phyloP scores from a whole-genome alignment of 2,888 invertebrate species.

The Argyresthia albistria region DNA sequence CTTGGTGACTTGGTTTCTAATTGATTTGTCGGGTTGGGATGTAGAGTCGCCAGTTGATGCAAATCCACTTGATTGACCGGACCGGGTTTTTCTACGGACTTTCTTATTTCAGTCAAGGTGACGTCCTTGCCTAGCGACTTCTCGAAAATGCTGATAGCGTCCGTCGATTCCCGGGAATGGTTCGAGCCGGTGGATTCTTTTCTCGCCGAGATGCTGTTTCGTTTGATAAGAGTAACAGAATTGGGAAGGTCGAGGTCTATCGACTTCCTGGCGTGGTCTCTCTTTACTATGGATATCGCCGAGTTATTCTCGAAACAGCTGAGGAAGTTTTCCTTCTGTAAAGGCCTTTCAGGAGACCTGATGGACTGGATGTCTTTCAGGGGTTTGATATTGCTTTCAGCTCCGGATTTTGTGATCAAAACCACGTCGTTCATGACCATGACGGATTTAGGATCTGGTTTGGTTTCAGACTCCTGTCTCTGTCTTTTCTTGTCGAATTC shows the following conservation, averaged over 20 bases:
- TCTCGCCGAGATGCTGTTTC: constrained; percentile 50
- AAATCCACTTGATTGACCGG: constrained; percentile 39
- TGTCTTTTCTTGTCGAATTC: constrained; percentile 64
- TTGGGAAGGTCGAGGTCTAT: constrained; percentile 61
- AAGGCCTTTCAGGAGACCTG: constrained; percentile 50
- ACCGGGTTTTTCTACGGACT: constrained; percentile 51
- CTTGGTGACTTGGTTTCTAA: constrained; percentile 7
- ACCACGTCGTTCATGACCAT: constrained; percentile 66
- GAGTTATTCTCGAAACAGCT: constrained; percentile 69
- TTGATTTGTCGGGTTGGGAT: constrained; percentile 36
- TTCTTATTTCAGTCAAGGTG: constrained; percentile 61
- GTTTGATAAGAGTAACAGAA: constrained; percentile 61
- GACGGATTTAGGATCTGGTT: constrained; percentile 45
- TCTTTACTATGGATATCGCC: constrained; percentile 64
- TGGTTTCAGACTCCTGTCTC: constrained; percentile 50
- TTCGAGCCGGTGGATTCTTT: constrained; percentile 65
- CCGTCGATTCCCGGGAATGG: constrained; percentile 50
- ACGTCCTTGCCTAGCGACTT: constrained; percentile 65
- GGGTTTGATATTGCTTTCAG: constrained; percentile 42
- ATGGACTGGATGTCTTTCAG: constrained; percentile 59
- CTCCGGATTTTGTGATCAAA: constrained; percentile 58
- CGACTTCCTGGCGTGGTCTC: constrained; percentile 59
- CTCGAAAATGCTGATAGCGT: constrained; percentile 65
- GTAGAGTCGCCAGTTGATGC: constrained; percentile 52
- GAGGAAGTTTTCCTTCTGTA: constrained; percentile 61